Percentiles rank a stretch among this genome's conserved stretches.
Evolutionary conservation across 1,140 invertebrate genomes (phyloP).

Genomic region (Bradynema listronoti): DNA sequence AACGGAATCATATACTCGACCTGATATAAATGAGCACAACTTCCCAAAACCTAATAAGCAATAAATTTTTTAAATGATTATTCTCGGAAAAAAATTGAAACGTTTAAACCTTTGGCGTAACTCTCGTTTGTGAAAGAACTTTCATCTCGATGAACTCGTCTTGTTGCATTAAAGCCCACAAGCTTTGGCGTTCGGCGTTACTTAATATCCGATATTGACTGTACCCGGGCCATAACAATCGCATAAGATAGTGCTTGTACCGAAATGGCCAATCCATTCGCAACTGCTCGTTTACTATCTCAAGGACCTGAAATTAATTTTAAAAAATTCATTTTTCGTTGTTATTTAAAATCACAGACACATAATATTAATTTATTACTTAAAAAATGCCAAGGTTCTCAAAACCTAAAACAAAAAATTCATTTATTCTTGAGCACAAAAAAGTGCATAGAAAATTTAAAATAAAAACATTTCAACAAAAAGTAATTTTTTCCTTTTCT

Average conservation of each 20-base stretch:
- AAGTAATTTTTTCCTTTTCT: too few species aligned
- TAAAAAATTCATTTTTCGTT: too few species aligned
- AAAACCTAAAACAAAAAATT: too few species aligned
- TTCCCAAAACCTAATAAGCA: slow-evolving; percentile 41
- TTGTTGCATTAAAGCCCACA: slow-evolving; percentile 55
- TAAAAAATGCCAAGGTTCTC: too few species aligned
- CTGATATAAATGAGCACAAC: slow-evolving; percentile 54
- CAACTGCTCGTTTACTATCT: slow-evolving; percentile 52
- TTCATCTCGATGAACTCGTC: slow-evolving; percentile 54
- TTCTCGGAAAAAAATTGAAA: slow-evolving; percentile 2
- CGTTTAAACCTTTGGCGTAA: slow-evolving; percentile 45
- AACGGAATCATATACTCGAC: slow-evolving; percentile 51
- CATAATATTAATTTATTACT: too few species aligned
- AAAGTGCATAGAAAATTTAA: too few species aligned
- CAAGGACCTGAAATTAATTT: slow-evolving; percentile 43
- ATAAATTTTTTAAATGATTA: not conserved
- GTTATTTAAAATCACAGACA: too few species aligned
- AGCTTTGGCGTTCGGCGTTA: slow-evolving; percentile 42
- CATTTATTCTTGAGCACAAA: too few species aligned
- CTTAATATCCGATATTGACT: slow-evolving; percentile 19
- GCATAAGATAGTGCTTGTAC: slow-evolving; percentile 46
- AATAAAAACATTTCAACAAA: slow-evolving; percentile 11
- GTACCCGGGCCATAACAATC: slow-evolving; percentile 47
- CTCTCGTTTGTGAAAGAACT: slow-evolving; percentile 44
- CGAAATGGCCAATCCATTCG: slow-evolving; percentile 46